Conservation (phyloP, 2,113 vertebrate species). For the Carettochelys insculpta region DNA sequence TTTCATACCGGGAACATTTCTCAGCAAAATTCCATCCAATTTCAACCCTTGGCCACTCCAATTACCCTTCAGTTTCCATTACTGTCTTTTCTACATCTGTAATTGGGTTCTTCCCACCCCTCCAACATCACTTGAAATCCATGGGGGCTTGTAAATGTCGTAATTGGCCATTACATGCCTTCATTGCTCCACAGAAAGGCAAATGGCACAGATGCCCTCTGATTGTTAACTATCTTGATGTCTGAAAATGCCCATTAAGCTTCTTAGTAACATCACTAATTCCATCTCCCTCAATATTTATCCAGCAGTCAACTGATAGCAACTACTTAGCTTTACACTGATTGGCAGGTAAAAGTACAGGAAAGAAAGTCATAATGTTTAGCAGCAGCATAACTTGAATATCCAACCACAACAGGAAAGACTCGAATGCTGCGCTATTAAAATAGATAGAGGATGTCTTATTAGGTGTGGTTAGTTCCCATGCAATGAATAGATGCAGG, state of each 20-base stretch:
- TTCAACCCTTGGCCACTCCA: neutral
- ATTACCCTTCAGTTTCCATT: neutral
- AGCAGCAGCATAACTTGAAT: slow-evolving; percentile 41
- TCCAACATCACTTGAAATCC: neutral
- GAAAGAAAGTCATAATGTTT: slow-evolving; percentile 56
- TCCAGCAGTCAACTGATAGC: slow-evolving; percentile 42
- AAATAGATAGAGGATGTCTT: slow-evolving; percentile 54
- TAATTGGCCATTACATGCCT: neutral
- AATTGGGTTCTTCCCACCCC: neutral
- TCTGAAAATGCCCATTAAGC: slow-evolving; percentile 38
- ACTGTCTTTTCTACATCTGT: neutral
- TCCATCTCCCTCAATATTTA: slow-evolving; percentile 17
- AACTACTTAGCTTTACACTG: slow-evolving; percentile 32
- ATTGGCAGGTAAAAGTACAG: slow-evolving; percentile 64
- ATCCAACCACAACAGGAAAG: slow-evolving; percentile 40
- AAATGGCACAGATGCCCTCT: neutral
- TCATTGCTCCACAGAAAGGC: neutral
- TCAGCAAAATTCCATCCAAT: neutral
- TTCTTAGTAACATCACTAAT: neutral
- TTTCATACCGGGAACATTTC: neutral
- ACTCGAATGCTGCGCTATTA: slow-evolving; percentile 36
- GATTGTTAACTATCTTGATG: neutral
- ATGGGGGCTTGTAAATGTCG: neutral
- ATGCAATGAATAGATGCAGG: slow-evolving; percentile 40
- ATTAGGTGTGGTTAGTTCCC: slow-evolving; percentile 43